Evolutionary conservation across 2,113 vertebrate species (phyloP).

Genomic region (Gasterosteus aculeatus): DNA sequence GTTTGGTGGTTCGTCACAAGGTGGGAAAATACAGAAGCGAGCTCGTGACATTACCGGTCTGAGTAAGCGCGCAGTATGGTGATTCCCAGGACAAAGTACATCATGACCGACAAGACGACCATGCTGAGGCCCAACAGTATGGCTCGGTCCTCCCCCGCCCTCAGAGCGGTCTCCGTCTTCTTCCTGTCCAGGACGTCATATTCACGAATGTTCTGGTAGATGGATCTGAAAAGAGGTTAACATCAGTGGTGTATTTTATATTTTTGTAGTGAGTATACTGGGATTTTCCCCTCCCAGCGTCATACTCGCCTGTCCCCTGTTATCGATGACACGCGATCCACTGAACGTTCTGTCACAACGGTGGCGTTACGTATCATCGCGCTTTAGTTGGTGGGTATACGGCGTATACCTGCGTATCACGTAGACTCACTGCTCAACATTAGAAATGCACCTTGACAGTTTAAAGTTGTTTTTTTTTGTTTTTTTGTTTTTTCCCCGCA

Average conservation of each 20-base stretch:
- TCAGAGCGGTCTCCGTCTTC: constrained; percentile 93
- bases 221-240: constrained; percentile 80
- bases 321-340: no score
- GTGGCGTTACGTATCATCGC: no score
- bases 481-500: not conserved
- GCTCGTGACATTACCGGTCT: constrained; percentile 83
- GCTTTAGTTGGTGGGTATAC: no score
- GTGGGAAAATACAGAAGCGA: not conserved
- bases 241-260: no score
- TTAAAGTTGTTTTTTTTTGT: not conserved
- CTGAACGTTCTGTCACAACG: no score
- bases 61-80: constrained; percentile 91
- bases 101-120: constrained; percentile 92
- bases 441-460: not conserved
- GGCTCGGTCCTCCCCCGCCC: constrained; percentile 93
- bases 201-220: constrained; percentile 93
- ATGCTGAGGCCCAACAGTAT: constrained; percentile 92
- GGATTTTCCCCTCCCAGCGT: no score
- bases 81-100: constrained; percentile 94
- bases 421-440: no score
- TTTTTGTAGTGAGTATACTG: no score
- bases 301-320: no score
- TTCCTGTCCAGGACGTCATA: constrained; percentile 93
- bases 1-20: not conserved
- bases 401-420: no score